Evolutionary conservation across 1,140 invertebrate species (phyloP).

Genomic region (Aphis craccivora): DNA sequence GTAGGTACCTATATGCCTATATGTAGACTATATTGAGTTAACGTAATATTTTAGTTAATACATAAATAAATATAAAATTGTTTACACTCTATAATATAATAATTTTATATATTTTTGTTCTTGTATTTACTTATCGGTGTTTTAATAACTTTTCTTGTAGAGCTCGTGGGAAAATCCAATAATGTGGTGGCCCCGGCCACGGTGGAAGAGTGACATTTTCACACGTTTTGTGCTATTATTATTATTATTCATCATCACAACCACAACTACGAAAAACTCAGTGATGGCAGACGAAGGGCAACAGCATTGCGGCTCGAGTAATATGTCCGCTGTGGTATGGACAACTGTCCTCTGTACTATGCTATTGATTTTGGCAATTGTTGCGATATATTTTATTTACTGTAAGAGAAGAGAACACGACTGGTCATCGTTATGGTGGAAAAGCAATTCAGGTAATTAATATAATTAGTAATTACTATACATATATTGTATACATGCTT

Average conservation of each 20-base stretch:
- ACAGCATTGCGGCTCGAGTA: not conserved
- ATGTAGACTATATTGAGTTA: not conserved
- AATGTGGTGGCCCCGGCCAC: conserved; percentile 48
- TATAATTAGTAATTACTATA: not conserved
- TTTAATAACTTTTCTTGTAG: not conserved
- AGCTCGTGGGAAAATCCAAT: not conserved
- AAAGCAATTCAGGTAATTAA: conserved; percentile 15
- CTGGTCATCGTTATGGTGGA: conserved; percentile 45
- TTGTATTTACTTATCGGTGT: not conserved
- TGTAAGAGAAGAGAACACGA: conserved; percentile 8
- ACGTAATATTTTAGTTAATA: not conserved
- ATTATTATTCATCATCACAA: not conserved
- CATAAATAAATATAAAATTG: not conserved
- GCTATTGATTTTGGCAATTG: not conserved
- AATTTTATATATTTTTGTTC: not conserved
- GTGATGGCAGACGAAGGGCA: conserved; percentile 18
- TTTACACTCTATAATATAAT: not conserved
- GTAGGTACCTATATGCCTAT: not conserved
- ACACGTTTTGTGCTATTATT: not conserved
- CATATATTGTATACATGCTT: not conserved
- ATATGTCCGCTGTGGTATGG: conserved; percentile 26
- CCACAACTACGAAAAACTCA: not conserved
- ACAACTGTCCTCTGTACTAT: not conserved
- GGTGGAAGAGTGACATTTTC: conserved; percentile 27
- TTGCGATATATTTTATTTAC: conserved; percentile 44